phyloP scores from a whole-genome alignment of 2,888 invertebrate species.

The Caenorhabditis imperialis region DNA sequence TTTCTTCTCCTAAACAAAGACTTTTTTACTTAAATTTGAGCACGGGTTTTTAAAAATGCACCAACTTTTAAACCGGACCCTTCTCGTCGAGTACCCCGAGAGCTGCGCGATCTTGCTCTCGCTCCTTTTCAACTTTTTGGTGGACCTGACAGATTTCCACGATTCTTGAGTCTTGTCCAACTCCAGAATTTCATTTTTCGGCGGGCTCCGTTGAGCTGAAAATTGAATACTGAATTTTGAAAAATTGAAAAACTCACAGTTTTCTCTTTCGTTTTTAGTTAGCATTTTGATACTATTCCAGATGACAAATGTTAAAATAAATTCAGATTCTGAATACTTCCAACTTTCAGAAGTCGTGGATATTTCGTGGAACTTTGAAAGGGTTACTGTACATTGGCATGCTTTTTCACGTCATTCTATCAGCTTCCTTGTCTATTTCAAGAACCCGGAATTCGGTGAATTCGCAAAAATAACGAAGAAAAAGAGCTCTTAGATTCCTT shows the following conservation, averaged over 20 bases:
- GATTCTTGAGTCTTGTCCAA: conserved; percentile 6
- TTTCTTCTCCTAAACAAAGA: conserved; percentile 7
- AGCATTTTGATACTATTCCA: too few relatives aligned
- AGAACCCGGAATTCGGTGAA: too few relatives aligned
- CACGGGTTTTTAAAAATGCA: background rate
- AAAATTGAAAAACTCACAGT: background rate
- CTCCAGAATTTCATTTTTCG: background rate
- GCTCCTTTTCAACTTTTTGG: background rate
- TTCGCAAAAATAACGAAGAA: too few relatives aligned
- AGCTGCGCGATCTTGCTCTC: conserved; percentile 7
- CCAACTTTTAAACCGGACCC: conserved; percentile 38
- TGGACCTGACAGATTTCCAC: too few relatives aligned
- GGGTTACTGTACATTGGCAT: too few relatives aligned
- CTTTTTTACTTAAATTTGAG: background rate
- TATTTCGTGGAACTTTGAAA: too few relatives aligned
- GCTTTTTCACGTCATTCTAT: too few relatives aligned
- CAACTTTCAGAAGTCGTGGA: too few relatives aligned
- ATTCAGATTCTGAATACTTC: too few relatives aligned
- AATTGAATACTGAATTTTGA: background rate
- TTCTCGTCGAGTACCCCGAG: conserved; percentile 22
- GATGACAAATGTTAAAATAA: too few relatives aligned
- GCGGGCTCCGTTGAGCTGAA: conserved; percentile 7
- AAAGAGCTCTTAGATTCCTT: too few relatives aligned
- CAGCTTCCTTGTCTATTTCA: too few relatives aligned
- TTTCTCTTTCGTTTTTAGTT: background rate